Evolutionary conservation across 2,888 invertebrate species (phyloP).

Genomic region (Ditylenchus weischeri): DNA sequence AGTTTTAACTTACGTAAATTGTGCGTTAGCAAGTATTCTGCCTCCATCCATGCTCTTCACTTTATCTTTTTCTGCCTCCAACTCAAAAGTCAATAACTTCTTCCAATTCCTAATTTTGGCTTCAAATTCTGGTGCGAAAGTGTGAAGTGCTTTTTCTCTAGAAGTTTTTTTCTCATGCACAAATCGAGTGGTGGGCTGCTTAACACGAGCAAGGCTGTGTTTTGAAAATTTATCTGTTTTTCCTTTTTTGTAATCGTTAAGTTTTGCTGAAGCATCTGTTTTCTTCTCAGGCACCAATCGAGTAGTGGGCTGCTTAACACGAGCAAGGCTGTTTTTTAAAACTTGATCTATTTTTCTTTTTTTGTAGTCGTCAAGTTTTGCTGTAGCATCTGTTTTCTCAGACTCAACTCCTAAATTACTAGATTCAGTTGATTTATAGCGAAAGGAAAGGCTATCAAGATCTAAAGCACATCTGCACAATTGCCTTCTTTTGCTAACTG

Average conservation of each 20-base stretch:
- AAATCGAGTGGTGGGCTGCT: neutral
- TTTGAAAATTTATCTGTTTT: neutral
- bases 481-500: no score
- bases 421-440: no score
- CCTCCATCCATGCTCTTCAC: no score
- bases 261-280: no score
- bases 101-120: constrained; percentile 7
- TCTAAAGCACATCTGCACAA: no score
- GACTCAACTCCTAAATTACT: no score
- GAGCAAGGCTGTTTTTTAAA: neutral
- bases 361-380: neutral
- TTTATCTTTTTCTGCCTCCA: constrained; percentile 1
- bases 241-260: neutral
- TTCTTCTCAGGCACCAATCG: neutral
- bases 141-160: neutral
- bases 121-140: constrained; percentile 11
- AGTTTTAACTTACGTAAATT: no score
- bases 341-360: neutral
- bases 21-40: no score
- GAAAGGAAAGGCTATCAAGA: no score
- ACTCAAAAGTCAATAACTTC: constrained; percentile 9
- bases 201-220: neutral
- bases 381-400: no score
- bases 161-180: neutral
- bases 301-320: no score